These are phyloP conservation scores for Rhinolophus ferrumequinum DNA, from an alignment of 2,113 vertebrate genomes.

Conservation along the genomic window DNA sequence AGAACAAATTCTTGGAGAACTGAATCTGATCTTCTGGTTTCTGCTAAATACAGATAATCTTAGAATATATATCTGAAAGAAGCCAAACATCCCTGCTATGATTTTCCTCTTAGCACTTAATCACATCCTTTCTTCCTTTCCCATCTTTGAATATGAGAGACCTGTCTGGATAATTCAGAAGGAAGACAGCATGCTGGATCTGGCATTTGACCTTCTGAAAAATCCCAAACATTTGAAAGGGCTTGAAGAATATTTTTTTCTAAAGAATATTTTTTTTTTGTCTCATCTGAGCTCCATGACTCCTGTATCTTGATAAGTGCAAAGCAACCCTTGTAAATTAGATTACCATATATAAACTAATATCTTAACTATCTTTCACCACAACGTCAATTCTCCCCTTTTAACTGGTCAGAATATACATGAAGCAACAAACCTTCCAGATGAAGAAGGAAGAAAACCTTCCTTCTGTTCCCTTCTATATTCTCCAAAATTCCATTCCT, in stretches of 20 bases:
- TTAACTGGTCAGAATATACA: background rate
- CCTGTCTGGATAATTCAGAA: slow-evolving; percentile 40
- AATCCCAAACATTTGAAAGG: slow-evolving; percentile 50
- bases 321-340: slow-evolving; percentile 46
- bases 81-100: background rate
- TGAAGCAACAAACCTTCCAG: slow-evolving; percentile 19
- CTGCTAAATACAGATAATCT: slow-evolving; percentile 29
- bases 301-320: slow-evolving; percentile 24
- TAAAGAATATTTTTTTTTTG: slow-evolving; percentile 32
- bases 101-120: background rate
- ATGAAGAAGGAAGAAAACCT: slow-evolving; percentile 45
- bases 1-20: slow-evolving; percentile 35
- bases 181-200: background rate
- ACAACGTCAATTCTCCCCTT: background rate
- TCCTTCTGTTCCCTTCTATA: slow-evolving; percentile 41
- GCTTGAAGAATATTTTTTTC: background rate
- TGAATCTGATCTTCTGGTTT: slow-evolving; percentile 33
- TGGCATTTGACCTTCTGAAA: slow-evolving; percentile 54
- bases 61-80: background rate
- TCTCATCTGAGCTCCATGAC: background rate
- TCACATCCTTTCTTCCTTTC: slow-evolving; percentile 17
- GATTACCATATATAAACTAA: slow-evolving; percentile 8
- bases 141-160: background rate
- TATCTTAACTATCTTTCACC: slow-evolving; percentile 10
- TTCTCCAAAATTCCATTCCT: slow-evolving; percentile 26